Base-by-base conservation (phyloP, 2,113 vertebrate genomes). In the Macquaria australasica region DNA sequence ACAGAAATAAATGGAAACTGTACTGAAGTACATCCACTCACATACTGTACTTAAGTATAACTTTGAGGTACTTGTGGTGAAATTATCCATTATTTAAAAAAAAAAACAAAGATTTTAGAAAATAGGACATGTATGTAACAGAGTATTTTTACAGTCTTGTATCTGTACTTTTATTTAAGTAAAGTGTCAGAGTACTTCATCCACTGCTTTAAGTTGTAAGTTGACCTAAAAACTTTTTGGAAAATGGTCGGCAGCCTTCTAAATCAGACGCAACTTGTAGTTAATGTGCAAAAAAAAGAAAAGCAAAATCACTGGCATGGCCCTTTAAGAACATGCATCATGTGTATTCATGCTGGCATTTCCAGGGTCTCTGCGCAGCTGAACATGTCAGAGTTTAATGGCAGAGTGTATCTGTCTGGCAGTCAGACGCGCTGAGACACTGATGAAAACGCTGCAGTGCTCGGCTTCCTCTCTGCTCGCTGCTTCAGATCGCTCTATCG, bases 401-500 rank as follows among this genome's bases (percentile, higher is more conserved):
- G 34, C 79, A 53, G 76, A 81, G 70, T 48, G 58, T 68, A 58
- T 88, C 73, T 69, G 80, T 77, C 84, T 84, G 82, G 9, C 81
- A 82, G 68, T 72, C 71, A 45, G 56, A 82, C 25, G 8, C 25
- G 69, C 79, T 37, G 59, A 69, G 74, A 76, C 39, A n/a, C 69
- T 66, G 88, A 91, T 83, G 79, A 77, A 82, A 89, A 67, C 41
- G 45, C 78, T 8, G 74, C 68, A 45, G 23, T 23, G 28, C 41
- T 31, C 8, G 6, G 28, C 58, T n/a, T 84, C 45, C 53, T 81
- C 67, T 73, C 48, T 18, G 50, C 82, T 70, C 48, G 5, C 66
- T 15, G 69, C 68, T 76, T 83, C 75, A 86, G 20, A 83, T 83
- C 34, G 2, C 74, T 68, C 71, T 81, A 62, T 89, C 85, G 11